phyloP scores from a whole-genome alignment of 64 coral and sea anemone genomes.

The Porites australiensis region DNA sequence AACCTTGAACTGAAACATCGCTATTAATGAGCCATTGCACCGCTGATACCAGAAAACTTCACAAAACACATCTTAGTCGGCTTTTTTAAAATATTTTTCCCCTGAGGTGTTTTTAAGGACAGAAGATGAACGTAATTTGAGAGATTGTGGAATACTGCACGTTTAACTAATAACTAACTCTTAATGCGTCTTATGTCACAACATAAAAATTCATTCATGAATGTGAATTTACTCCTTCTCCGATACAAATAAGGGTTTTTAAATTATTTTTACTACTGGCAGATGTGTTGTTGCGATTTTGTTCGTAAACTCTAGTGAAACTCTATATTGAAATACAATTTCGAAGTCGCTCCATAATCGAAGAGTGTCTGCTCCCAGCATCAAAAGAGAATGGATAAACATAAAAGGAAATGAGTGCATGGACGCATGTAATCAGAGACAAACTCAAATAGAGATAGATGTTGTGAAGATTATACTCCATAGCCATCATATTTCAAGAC shows the following conservation, averaged over 20 bases:
- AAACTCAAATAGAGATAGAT: background rate
- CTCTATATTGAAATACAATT: background rate
- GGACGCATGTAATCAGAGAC: background rate
- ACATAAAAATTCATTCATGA: background rate
- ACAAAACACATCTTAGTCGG: too few species aligned
- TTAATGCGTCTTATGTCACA: background rate
- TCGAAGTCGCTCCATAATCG: background rate
- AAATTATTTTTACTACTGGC: background rate
- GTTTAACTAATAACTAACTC: background rate
- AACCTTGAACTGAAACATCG: background rate
- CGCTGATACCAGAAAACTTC: background rate
- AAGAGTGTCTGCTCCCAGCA: background rate
- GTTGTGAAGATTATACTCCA: background rate
- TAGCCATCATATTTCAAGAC: background rate
- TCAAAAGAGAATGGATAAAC: too few species aligned
- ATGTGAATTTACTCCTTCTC: background rate
- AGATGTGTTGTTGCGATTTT: background rate
- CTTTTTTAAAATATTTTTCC: too few species aligned
- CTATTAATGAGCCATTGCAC: background rate
- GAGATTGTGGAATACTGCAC: too few species aligned
- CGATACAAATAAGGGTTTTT: background rate
- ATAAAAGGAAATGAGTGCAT: background rate
- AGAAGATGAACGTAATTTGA: too few species aligned
- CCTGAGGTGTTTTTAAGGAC: too few species aligned
- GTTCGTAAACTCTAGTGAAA: background rate